A percentile compares a stretch with the other conserved stretches of the same genome.
Evolutionary conservation across 1,140 invertebrate genomes (phyloP).

Genomic region (Pseudomyrmex sp.): DNA sequence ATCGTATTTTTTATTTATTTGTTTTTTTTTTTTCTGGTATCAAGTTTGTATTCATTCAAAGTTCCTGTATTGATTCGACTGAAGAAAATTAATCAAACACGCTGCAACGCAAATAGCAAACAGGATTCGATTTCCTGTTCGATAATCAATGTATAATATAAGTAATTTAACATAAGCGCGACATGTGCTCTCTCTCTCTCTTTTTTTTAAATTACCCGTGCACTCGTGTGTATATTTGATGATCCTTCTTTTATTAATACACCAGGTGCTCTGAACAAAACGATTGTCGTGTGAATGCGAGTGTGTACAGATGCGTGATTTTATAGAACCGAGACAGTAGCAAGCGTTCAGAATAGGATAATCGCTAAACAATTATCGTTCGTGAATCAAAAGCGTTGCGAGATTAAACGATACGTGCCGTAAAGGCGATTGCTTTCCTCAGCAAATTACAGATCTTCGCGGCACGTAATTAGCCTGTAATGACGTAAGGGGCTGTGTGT

Average conservation of each 20-base stretch:
- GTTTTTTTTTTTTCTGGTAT: too few species aligned
- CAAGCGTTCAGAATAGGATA: slow-evolving; percentile 32
- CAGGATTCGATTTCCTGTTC: too few species aligned
- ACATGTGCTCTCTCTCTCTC: background rate
- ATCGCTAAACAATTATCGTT: slow-evolving; percentile 29
- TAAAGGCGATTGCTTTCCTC: background rate
- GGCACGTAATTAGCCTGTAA: slow-evolving; percentile 46
- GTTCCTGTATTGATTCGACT: too few species aligned
- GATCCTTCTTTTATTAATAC: background rate
- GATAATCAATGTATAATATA: too few species aligned
- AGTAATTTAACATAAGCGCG: too few species aligned
- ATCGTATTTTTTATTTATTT: too few species aligned
- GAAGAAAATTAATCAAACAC: too few species aligned
- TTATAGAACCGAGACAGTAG: background rate
- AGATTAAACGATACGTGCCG: slow-evolving; percentile 35
- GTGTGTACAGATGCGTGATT: background rate
- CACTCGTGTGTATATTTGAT: background rate
- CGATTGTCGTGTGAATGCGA: background rate
- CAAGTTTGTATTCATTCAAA: too few species aligned
- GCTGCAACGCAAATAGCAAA: too few species aligned
- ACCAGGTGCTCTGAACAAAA: background rate
- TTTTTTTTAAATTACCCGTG: background rate
- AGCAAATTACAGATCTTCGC: slow-evolving; percentile 51
- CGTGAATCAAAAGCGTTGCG: slow-evolving; percentile 39
- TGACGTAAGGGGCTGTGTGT: slow-evolving; percentile 18